A percentile compares a stretch with the other conserved stretches of the same genome.
Evolutionary conservation across 2,888 invertebrate species (phyloP).

Genomic region (Clitarchus hookeri): DNA sequence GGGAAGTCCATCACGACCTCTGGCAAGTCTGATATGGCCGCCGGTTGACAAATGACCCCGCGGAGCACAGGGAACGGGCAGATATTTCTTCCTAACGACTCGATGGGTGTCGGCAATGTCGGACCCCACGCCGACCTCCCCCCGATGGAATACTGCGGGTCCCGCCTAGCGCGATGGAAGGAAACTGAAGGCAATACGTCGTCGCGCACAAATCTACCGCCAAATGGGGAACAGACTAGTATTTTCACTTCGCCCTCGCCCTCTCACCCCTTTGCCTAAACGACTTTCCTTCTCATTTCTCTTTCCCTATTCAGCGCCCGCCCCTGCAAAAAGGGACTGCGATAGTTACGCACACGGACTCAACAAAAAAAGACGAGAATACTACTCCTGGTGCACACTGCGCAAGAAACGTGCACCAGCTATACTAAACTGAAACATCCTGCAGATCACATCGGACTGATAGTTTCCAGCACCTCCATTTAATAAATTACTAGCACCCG

Average conservation of each 20-base stretch:
- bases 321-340: neutral
- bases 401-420: neutral
- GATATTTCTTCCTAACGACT: constrained; percentile 2
- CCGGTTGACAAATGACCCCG: neutral
- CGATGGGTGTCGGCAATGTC: neutral
- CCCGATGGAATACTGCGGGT: neutral
- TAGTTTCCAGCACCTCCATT: neutral
- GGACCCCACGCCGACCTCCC: neutral
- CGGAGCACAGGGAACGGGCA: neutral
- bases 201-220: neutral
- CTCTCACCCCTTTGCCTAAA: neutral
- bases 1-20: neutral
- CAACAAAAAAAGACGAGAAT: too few relatives aligned
- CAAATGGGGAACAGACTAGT: neutral
- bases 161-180: too few relatives aligned
- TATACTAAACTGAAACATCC: neutral
- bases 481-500: neutral
- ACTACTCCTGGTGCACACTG: too few relatives aligned
- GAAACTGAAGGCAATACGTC: neutral
- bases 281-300: neutral
- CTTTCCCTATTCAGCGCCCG: neutral
- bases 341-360: too few relatives aligned
- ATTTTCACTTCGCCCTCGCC: neutral
- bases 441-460: neutral
- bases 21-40: neutral